A percentile compares a stretch with the other conserved stretches of the same genome.
Evolutionary conservation across 1,140 invertebrate species (phyloP).

Genomic region (Neocloeon triangulifer): DNA sequence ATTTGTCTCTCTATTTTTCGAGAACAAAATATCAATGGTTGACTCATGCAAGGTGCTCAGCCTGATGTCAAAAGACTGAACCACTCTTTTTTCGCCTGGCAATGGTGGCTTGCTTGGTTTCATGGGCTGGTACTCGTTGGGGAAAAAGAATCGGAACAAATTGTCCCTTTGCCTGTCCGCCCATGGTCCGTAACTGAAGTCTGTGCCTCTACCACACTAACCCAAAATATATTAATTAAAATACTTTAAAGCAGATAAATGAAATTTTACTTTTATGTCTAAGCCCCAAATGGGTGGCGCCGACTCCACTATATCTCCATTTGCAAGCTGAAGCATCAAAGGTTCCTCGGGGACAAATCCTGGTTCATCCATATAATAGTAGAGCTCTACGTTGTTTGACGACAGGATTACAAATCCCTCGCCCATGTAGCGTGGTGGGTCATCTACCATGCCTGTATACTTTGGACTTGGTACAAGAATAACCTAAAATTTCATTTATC

Average conservation of each 20-base stretch:
- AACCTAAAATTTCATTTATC: slow-evolving; percentile 22
- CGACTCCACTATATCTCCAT: slow-evolving; percentile 78
- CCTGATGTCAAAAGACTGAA: slow-evolving; percentile 80
- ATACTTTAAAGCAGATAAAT: too few species aligned
- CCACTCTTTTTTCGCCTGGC: slow-evolving; percentile 67
- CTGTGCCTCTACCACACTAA: slow-evolving; percentile 80
- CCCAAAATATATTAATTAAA: too few species aligned
- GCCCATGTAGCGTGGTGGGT: slow-evolving; percentile 92
- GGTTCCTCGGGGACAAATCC: slow-evolving; percentile 73
- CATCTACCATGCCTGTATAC: slow-evolving; percentile 79
- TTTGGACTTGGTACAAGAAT: slow-evolving; percentile 84
- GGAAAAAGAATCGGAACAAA: slow-evolving; percentile 91
- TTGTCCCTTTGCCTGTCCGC: slow-evolving; percentile 89
- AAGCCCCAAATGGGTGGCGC: slow-evolving; percentile 85
- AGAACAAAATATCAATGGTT: slow-evolving; percentile 87
- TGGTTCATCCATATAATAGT: slow-evolving; percentile 92
- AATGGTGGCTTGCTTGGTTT: slow-evolving; percentile 33
- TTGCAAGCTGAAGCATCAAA: slow-evolving; percentile 69
- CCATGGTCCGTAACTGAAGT: slow-evolving; percentile 97
- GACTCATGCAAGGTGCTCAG: slow-evolving; percentile 76
- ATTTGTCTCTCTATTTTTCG: slow-evolving; percentile 90
- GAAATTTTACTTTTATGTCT: slow-evolving; percentile 57
- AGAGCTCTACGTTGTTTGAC: slow-evolving; percentile 81
- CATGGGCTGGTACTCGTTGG: slow-evolving; percentile 60
- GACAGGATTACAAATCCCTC: slow-evolving; percentile 94